Base-by-base conservation (phyloP, 2,113 vertebrate species). In the Sturnus vulgaris region DNA sequence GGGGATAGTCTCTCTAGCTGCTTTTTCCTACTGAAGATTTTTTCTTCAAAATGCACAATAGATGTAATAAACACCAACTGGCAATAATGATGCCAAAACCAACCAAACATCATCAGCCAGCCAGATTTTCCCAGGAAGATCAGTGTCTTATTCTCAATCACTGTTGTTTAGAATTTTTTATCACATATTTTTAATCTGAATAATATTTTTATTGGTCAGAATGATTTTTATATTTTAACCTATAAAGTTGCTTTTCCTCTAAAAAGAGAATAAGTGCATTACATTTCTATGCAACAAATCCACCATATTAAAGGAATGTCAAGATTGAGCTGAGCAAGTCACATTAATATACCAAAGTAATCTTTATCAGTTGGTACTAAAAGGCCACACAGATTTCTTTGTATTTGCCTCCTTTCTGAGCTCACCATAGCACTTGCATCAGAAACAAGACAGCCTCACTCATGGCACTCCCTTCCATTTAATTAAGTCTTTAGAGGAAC, bases 171-270 rank as follows among this genome's bases (percentile, higher is more conserved):
- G 27, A 27, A 23, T 33, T 55, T 63, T 80, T 80, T 72, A 68
- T 64, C 20, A 15, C 15, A 37, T n/a, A 59, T 53, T 91, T 66
- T 61, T 53, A 49, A 49, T 72, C 53, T 68, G n/a, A 73, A 89
- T 59, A 82, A 37, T 57, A 77, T 57, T 76, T 75, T 78, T 55
- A 68, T 61, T 68, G 28, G 30, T 70, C 33, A 57, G 52, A 92
- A 91, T 92, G 59, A 25, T 75, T 97, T 96, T 84, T 53, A 46
- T 79, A 82, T 81, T 82, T 95, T 96, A 86, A 69, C 47, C 44
- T 55, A 65, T 80, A 95, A 94, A 95, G 72, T 49, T 75, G 80
- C 8, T 89, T 92, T 89, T 86, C 23, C 46, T 73, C 33, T 33
- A 75, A 19, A 59, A 56, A 63, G 46, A 71, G 55, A 84, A 25